phyloP scores from a whole-genome alignment of 2,797 vertebrate genomes.

The Acanthurus lineatus region DNA sequence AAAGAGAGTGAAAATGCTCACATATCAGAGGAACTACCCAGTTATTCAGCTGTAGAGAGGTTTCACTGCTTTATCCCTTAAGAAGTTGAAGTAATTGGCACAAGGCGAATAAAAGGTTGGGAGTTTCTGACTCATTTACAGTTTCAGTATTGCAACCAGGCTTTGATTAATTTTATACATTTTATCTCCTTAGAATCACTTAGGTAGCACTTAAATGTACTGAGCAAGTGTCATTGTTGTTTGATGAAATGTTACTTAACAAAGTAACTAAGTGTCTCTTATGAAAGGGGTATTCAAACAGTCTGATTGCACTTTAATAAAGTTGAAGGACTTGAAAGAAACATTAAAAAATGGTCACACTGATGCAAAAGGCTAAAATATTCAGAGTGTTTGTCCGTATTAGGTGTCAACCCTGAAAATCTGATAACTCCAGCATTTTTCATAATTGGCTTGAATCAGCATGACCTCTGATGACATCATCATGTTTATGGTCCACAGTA shows the following conservation, averaged over 20 bases:
- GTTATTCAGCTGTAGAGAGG: slow-evolving; percentile 1
- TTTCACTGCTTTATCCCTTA: neutral
- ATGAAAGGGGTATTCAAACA: neutral
- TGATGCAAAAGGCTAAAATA: neutral
- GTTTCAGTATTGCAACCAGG: neutral
- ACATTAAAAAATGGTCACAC: neutral
- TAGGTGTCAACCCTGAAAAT: neutral
- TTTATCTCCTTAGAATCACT: too few relatives aligned
- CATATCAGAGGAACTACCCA: slow-evolving; percentile 25
- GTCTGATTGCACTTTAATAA: neutral
- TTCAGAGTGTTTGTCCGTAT: neutral
- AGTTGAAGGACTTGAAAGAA: neutral
- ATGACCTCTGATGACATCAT: too few relatives aligned
- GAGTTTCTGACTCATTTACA: neutral
- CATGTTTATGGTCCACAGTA: too few relatives aligned
- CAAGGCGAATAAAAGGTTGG: neutral
- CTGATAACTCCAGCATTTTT: neutral
- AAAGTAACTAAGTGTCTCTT: neutral
- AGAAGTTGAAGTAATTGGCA: neutral
- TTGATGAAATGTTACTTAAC: neutral
- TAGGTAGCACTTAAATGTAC: neutral
- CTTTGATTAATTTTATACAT: neutral
- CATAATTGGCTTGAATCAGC: neutral
- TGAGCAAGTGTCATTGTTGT: neutral
- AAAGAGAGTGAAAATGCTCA: slow-evolving; percentile 36